Evolutionary conservation across 2,113 vertebrate genomes (phyloP).

Genomic region (Mastomys coucha): DNA sequence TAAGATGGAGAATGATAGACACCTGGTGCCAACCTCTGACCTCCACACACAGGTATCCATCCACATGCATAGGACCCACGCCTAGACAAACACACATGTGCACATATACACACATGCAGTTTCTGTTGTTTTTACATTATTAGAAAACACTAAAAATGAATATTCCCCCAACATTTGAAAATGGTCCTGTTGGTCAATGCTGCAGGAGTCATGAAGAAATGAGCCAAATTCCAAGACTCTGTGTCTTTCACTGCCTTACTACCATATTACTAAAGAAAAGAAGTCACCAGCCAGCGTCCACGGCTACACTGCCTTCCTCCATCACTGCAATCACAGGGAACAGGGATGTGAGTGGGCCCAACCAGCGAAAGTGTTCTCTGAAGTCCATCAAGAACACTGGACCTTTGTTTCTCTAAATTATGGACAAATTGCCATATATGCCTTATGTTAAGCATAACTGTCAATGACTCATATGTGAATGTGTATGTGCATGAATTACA

Average conservation of each 20-base stretch:
- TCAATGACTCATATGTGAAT: background rate
- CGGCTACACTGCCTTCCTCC: background rate
- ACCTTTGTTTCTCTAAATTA: background rate
- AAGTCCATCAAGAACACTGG: background rate
- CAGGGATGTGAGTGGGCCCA: background rate
- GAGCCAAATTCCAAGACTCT: background rate
- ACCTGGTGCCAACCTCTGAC: background rate
- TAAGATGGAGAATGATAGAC: background rate
- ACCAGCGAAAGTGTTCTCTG: background rate
- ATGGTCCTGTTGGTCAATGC: background rate
- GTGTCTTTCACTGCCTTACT: background rate
- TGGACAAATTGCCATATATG: background rate
- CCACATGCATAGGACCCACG: background rate
- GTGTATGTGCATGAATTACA: background rate
- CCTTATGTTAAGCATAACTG: background rate
- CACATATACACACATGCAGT: background rate
- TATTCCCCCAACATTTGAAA: conserved; percentile 37
- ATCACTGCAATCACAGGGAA: background rate
- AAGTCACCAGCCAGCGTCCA: background rate
- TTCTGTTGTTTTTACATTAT: conserved; percentile 17
- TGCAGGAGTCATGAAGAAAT: background rate
- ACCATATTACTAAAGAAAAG: background rate
- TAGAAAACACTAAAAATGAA: background rate
- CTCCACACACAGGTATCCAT: background rate
- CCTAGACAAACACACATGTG: background rate